Evolutionary conservation across 2,113 vertebrate species (phyloP).

Genomic region (Sitta europaea): DNA sequence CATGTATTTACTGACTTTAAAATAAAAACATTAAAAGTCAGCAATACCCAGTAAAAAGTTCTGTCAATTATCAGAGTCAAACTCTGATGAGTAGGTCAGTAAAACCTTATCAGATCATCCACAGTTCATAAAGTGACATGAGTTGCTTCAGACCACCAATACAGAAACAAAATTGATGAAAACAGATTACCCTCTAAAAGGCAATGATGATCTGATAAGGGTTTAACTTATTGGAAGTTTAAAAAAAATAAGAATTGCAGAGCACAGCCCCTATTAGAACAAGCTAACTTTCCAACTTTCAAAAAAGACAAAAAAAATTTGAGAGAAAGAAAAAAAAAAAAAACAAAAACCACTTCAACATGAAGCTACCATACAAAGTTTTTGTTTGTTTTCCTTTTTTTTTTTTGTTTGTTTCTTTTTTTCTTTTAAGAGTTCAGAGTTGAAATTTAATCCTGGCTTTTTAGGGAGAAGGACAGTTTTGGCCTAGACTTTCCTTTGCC

Average conservation of each 20-base stretch:
- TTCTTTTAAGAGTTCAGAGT: slow-evolving; percentile 76
- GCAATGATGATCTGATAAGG: slow-evolving; percentile 76
- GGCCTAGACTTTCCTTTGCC: slow-evolving; percentile 99
- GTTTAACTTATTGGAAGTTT: slow-evolving; percentile 68
- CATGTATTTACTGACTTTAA: slow-evolving; percentile 65
- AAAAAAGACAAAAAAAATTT: slow-evolving; percentile 39
- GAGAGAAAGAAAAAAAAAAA: not conserved
- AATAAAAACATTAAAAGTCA: slow-evolving; percentile 71
- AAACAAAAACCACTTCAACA: slow-evolving; percentile 85
- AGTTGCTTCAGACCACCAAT: slow-evolving; percentile 59
- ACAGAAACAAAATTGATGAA: slow-evolving; percentile 56
- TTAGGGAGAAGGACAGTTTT: slow-evolving; percentile 96
- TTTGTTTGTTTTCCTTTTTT: slow-evolving; percentile 43
- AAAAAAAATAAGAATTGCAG: slow-evolving; percentile 70
- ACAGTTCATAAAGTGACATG: slow-evolving; percentile 53
- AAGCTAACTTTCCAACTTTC: slow-evolving; percentile 80
- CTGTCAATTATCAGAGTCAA: slow-evolving; percentile 68
- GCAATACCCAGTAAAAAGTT: slow-evolving; percentile 72
- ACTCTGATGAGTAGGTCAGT: slow-evolving; percentile 68
- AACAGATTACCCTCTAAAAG: slow-evolving; percentile 61
- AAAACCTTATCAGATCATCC: slow-evolving; percentile 79
- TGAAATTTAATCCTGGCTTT: slow-evolving; percentile 88
- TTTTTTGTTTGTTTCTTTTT: slow-evolving; percentile 29
- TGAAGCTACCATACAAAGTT: slow-evolving; percentile 90
- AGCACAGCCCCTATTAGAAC: slow-evolving; percentile 86